These are phyloP conservation scores for Andrena bucephala DNA, from an alignment of 2,888 invertebrate species.

Conservation along the genomic window DNA sequence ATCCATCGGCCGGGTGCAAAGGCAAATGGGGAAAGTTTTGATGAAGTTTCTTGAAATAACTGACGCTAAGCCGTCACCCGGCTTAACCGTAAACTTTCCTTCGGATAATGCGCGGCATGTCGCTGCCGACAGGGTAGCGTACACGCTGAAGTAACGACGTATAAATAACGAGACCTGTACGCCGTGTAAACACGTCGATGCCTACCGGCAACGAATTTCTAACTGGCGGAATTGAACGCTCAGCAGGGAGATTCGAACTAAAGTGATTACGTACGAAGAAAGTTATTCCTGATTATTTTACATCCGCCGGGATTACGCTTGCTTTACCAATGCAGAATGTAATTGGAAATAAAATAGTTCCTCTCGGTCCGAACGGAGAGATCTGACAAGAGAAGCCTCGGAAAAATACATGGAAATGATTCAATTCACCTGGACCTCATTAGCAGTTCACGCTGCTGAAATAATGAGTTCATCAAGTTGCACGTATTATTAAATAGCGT, in stretches of 20 bases:
- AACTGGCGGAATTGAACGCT: neutral
- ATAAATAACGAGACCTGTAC: slow-evolving; percentile 27
- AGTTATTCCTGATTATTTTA: slow-evolving; percentile 8
- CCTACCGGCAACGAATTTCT: slow-evolving; percentile 13
- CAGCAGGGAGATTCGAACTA: neutral
- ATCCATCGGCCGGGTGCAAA: slow-evolving; percentile 37
- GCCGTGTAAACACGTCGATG: slow-evolving; percentile 25
- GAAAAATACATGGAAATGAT: neutral
- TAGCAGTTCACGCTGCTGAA: neutral
- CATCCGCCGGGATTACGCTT: slow-evolving; percentile 4
- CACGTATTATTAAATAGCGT: neutral
- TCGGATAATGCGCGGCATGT: slow-evolving; percentile 40
- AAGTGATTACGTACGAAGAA: slow-evolving; percentile 9
- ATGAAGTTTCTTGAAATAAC: slow-evolving; percentile 62
- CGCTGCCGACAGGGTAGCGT: slow-evolving; percentile 6
- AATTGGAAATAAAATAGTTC: neutral
- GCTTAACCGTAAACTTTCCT: slow-evolving; percentile 49
- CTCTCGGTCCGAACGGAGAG: neutral
- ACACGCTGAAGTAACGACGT: slow-evolving; percentile 14
- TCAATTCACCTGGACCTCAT: no score
- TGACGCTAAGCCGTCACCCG: slow-evolving; percentile 45
- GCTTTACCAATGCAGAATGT: neutral
- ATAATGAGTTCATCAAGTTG: no score
- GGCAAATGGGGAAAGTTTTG: slow-evolving; percentile 60
- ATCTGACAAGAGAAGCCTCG: neutral